Conservation (phyloP, 2,797 vertebrate species). For the Neosalanx taihuensis region DNA sequence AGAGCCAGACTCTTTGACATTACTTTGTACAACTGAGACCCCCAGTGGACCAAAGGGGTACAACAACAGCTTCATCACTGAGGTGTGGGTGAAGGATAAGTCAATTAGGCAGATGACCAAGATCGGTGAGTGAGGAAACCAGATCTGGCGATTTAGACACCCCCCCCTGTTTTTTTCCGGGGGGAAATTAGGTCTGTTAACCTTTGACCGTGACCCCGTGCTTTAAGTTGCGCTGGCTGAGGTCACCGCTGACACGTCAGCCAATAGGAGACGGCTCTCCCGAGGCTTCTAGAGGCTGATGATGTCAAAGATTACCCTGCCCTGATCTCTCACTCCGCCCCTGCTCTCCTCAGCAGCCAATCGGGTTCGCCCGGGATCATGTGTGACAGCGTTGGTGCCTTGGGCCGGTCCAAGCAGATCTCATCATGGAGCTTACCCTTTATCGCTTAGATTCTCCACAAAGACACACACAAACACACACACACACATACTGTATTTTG, state of each 20-base stretch:
- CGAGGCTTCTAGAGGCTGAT: neutral
- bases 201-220: neutral
- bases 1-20: neutral
- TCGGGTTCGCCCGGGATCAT: neutral
- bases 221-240: neutral
- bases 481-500: too few relatives aligned
- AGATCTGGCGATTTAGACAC: neutral
- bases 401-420: neutral
- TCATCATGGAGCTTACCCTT: neutral
- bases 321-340: neutral
- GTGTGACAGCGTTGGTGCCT: slow-evolving; percentile 2
- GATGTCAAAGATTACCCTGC: slow-evolving; percentile 11
- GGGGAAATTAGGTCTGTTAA: neutral
- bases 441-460: neutral
- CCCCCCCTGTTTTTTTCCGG: too few relatives aligned
- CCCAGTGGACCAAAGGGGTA: neutral
- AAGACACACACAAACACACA: slow-evolving; percentile 8
- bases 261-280: neutral
- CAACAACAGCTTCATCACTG: neutral
- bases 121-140: neutral
- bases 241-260: neutral
- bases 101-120: neutral
- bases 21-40: neutral
- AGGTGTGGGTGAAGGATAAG: neutral
- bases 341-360: neutral